A percentile compares a stretch with the other conserved stretches of the same genome.
phyloP scores from a whole-genome alignment of 64 coral and sea anemone species.

The Stichodactyla mertensii region DNA sequence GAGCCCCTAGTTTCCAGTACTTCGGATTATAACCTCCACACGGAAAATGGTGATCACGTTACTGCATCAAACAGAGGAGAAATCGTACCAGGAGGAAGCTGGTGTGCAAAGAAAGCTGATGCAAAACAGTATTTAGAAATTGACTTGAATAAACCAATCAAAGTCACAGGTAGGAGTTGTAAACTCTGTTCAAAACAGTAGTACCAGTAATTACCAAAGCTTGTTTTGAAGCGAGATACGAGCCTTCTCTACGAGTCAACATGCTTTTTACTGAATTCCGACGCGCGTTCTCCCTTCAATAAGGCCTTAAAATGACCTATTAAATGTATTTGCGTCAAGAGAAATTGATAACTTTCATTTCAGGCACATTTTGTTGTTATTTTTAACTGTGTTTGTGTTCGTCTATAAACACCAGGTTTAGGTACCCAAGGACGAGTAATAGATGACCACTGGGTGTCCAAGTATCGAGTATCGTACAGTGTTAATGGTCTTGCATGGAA shows the following conservation, averaged over 20 bases:
- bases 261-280: too few species aligned
- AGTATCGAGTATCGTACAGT: constrained; percentile 65
- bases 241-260: too few species aligned
- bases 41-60: constrained; percentile 43
- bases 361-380: too few species aligned
- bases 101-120: constrained; percentile 65
- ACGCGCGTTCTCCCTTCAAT: too few species aligned
- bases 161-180: constrained; percentile 66
- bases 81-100: constrained; percentile 47
- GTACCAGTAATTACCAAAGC: not conserved
- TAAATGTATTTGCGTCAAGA: too few species aligned
- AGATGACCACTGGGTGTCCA: constrained; percentile 64
- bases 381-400: not conserved
- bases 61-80: constrained; percentile 34
- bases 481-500: constrained; percentile 64
- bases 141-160: constrained; percentile 68
- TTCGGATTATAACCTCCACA: constrained; percentile 49
- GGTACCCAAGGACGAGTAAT: constrained; percentile 75
- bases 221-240: not conserved
- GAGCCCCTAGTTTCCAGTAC: constrained; percentile 69
- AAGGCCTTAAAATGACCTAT: too few species aligned
- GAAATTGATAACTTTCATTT: too few species aligned
- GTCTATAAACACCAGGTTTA: constrained; percentile 34
- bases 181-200: too few species aligned
- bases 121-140: constrained; percentile 60